phyloP scores from a whole-genome alignment of 64 coral and sea anemone genomes.

The Stichodactyla helianthus region DNA sequence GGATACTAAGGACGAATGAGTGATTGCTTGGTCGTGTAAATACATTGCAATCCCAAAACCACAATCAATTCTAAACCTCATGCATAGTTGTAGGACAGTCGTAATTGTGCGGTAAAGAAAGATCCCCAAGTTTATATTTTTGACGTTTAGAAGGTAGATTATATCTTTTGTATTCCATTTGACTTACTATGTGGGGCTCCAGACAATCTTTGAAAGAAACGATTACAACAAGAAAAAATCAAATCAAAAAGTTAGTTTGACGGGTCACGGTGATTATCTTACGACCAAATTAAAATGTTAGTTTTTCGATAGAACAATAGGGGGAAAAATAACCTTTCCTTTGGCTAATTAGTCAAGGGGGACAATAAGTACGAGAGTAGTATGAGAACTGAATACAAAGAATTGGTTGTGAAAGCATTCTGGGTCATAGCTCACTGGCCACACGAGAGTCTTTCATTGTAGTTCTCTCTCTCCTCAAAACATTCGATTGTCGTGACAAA shows the following conservation, averaged over 20 bases:
- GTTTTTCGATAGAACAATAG: slow-evolving; percentile 75
- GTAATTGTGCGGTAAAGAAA: slow-evolving; percentile 27
- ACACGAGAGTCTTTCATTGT: slow-evolving; percentile 9
- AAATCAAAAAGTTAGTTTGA: neutral
- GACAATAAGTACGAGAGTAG: neutral
- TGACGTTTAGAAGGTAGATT: slow-evolving; percentile 87
- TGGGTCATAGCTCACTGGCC: slow-evolving; percentile 4
- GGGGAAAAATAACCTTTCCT: neutral
- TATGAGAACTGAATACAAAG: neutral
- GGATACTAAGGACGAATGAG: neutral
- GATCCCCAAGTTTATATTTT: slow-evolving; percentile 70
- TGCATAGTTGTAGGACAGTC: neutral
- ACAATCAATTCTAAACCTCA: neutral
- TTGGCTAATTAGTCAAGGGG: slow-evolving; percentile 1
- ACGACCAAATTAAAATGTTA: slow-evolving; percentile 99
- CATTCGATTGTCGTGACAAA: neutral
- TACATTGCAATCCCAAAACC: slow-evolving; percentile 12
- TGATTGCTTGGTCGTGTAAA: slow-evolving; percentile 4
- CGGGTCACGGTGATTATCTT: slow-evolving; percentile 75
- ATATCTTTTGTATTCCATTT: slow-evolving; percentile 65
- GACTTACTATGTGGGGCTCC: slow-evolving; percentile 49
- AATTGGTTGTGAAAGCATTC: neutral
- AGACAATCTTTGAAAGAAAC: slow-evolving; percentile 14
- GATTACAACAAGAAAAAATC: slow-evolving; percentile 7
- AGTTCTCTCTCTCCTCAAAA: neutral